phyloP scores from a whole-genome alignment of 2,888 invertebrate genomes.

The Baronia brevicornis region DNA sequence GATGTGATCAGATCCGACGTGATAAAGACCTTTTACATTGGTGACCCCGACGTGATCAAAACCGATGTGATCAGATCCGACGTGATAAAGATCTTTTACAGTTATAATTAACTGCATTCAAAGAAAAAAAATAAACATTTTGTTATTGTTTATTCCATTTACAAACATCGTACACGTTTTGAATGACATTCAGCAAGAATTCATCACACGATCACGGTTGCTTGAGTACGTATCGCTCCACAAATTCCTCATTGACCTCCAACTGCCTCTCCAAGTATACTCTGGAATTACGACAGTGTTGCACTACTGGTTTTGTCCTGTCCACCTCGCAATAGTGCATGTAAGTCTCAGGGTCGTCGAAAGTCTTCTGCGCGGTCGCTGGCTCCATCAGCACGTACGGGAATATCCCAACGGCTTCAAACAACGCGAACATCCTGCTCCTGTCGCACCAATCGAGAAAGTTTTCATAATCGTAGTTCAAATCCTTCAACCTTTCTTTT shows the following conservation, averaged over 20 bases:
- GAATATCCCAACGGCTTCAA: slow-evolving; percentile 23
- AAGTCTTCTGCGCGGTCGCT: slow-evolving; percentile 22
- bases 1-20: too few relatives aligned
- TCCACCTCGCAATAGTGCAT: slow-evolving; percentile 22
- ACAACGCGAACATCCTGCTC: slow-evolving; percentile 22
- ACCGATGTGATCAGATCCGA: too few relatives aligned
- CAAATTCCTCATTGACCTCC: slow-evolving; percentile 43
- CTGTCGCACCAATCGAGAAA: slow-evolving; percentile 21
- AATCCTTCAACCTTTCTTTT: slow-evolving; percentile 26
- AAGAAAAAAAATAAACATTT: neutral
- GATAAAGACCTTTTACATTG: too few relatives aligned
- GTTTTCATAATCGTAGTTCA: slow-evolving; percentile 22
- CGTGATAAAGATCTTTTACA: too few relatives aligned
- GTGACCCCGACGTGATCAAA: too few relatives aligned
- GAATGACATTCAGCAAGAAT: slow-evolving; percentile 1
- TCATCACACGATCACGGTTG: slow-evolving; percentile 1
- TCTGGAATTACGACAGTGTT: slow-evolving; percentile 22
- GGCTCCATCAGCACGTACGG: slow-evolving; percentile 35
- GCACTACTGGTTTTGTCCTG: slow-evolving; percentile 26
- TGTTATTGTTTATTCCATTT: too few relatives aligned
- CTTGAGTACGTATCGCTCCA: slow-evolving; percentile 33
- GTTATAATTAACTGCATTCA: too few relatives aligned
- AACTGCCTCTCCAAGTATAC: slow-evolving; percentile 33
- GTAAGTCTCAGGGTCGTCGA: slow-evolving; percentile 28
- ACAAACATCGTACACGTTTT: slow-evolving; percentile 3